phyloP scores from a whole-genome alignment of 2,113 vertebrate genomes.

The Myotis davidii region DNA sequence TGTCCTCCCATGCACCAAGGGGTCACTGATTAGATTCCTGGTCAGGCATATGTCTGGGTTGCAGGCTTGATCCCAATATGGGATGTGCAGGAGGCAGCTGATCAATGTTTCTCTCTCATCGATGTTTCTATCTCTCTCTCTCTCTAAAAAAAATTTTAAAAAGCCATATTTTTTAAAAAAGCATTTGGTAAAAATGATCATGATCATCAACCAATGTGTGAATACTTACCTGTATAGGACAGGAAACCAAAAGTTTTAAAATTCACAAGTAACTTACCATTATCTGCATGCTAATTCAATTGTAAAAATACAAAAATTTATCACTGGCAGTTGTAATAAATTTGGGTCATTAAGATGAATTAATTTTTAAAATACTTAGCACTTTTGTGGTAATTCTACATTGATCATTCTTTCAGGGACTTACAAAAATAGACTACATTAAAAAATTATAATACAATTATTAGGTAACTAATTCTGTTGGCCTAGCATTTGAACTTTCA shows the following conservation, averaged over 20 bases:
- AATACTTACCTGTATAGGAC: background rate
- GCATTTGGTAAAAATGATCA: constrained; percentile 12
- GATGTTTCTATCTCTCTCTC: no score
- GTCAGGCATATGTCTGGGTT: no score
- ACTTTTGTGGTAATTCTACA: background rate
- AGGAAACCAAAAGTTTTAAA: background rate
- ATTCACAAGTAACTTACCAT: background rate
- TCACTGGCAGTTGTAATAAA: background rate
- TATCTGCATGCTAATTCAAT: background rate
- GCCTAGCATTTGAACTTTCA: background rate
- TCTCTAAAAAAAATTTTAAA: no score
- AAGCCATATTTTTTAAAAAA: no score
- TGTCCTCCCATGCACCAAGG: no score
- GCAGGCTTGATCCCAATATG: no score
- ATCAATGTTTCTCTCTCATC: no score
- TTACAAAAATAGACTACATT: constrained; percentile 29
- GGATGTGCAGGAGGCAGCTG: no score
- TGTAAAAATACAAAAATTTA: constrained; percentile 13
- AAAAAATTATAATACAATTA: background rate
- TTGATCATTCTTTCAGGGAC: background rate
- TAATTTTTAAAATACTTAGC: constrained; percentile 26
- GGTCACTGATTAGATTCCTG: no score
- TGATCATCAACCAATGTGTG: background rate
- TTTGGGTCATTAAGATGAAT: background rate
- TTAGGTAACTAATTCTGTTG: background rate